phyloP scores from a whole-genome alignment of 30 jellyfish, hydroid and myxozoan genomes.

The Rhopilema esculentum region DNA sequence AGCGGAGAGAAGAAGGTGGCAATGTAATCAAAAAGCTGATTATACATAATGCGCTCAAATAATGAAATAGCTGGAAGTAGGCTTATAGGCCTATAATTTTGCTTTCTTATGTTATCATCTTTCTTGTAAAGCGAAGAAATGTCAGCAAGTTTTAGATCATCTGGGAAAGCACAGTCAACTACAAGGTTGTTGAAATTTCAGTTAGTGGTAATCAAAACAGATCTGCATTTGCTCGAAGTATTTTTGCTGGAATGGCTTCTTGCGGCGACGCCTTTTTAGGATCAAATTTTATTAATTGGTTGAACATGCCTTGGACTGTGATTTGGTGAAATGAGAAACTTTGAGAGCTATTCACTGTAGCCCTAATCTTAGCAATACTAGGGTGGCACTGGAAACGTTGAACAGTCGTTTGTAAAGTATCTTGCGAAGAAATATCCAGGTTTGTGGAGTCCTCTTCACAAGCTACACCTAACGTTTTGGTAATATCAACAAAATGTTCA shows the following conservation, averaged over 20 bases:
- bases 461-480: too few species aligned
- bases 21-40: conserved; percentile 6
- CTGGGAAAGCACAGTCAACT: too few species aligned
- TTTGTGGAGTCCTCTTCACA: too few species aligned
- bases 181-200: background rate
- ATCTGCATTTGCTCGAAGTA: conserved; percentile 39
- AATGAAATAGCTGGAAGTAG: too few species aligned
- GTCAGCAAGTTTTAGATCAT: conserved; percentile 25
- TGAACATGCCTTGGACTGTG: conserved; percentile 21
- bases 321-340: conserved; percentile 26
- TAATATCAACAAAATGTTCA: conserved; percentile 43
- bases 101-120: conserved; percentile 24
- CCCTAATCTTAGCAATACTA: conserved; percentile 1
- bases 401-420: too few species aligned
- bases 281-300: conserved; percentile 7
- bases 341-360: conserved; percentile 39
- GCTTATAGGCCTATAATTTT: conserved; percentile 24
- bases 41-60: background rate
- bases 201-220: conserved; percentile 16
- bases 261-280: conserved; percentile 38
- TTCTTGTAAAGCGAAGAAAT: conserved; percentile 16
- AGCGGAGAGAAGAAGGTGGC: background rate
- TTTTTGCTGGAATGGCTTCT: conserved; percentile 33
- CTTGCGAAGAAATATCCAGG: too few species aligned
- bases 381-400: too few species aligned